Base-by-base conservation (phyloP, 2,113 vertebrate genomes). In the Serilophus lunatus region DNA sequence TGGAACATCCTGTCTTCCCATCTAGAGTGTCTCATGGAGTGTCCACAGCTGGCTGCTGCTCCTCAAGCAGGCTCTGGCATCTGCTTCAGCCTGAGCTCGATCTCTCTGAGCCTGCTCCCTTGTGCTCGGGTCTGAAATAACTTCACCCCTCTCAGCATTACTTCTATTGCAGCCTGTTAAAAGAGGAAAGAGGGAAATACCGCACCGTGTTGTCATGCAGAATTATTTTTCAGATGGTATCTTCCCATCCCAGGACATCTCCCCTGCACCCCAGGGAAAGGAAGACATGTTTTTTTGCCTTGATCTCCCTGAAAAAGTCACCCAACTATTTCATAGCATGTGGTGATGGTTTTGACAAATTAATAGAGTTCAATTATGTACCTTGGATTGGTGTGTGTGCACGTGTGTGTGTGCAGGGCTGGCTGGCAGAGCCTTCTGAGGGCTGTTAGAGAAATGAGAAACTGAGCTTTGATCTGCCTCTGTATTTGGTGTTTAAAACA, bases 401-500 rank as follows among this genome's bases (percentile, higher is more conserved):
- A 9, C 1, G n/a, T 53, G 5, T 42, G 68, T 19, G 29, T 74
- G 50, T 6, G 68, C 85, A 4, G 47, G 12, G 57, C 86, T 72
- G 82, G 42, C 93, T 94, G 90, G 78, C 1, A 1, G 54, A 95
- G 92, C 53, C 88, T 95, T 96, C 93, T 49, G 77, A 95, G 92
- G 92, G 76, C 93, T 96, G 94, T 96, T 97, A 95, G 87, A 95
- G 93, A 81, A 90, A 93, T 38, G 74, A 83, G 93, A 89, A 93
- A 75, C 85, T 40, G 82, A 89, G 92, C 97, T 97, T 97, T 96
- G 97, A 97, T 97, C 96, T 95, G 74, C 82, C 54, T 97, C 94
- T 97, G 95, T 96, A 87, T 96, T 97, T 96, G 96, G 88, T 94
- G 94, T 96, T 95, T 97, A 96, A 96, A 97, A 97, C 96, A 97